Conservation (phyloP, 2,797 vertebrate species). For the Acipenser ruthenus region DNA sequence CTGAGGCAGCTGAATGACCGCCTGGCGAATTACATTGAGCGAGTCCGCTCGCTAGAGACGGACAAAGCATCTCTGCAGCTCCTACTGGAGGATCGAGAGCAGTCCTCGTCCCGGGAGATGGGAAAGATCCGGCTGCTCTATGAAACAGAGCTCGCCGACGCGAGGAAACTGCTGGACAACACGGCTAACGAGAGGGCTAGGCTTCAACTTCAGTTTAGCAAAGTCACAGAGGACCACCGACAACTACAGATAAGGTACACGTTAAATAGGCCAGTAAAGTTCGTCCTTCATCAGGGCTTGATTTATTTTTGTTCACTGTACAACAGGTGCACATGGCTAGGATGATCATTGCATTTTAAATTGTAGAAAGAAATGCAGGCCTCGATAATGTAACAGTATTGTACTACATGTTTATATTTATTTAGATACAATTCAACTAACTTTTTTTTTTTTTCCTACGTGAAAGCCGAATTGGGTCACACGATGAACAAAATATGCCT, state of each 20-base stretch:
- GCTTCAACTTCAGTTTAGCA: slow-evolving; percentile 62
- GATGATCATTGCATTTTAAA: no score
- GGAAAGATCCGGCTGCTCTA: slow-evolving; percentile 43
- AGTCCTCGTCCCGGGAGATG: slow-evolving; percentile 36
- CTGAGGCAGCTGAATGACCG: slow-evolving; percentile 69
- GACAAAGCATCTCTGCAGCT: slow-evolving; percentile 51
- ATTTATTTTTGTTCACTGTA: no score
- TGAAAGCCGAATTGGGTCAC: no score
- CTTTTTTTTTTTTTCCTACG: no score
- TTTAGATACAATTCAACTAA: no score
- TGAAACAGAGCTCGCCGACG: slow-evolving; percentile 58
- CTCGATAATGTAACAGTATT: no score
- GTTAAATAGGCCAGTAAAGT: no score
- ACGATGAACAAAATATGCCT: no score
- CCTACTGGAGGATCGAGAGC: slow-evolving; percentile 53
- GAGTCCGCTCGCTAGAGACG: slow-evolving; percentile 52
- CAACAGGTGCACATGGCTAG: no score
- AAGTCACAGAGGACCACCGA: slow-evolving; percentile 53
- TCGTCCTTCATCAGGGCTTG: no score
- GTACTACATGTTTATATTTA: no score
- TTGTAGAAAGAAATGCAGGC: no score
- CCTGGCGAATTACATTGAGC: slow-evolving; percentile 67
- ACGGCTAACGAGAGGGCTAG: slow-evolving; percentile 60
- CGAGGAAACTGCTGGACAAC: slow-evolving; percentile 55
- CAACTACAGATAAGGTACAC: slow-evolving; percentile 57